Evolutionary conservation across 2,113 vertebrate genomes (phyloP).

Genomic region (Sterrhoptilus dennistouni): DNA sequence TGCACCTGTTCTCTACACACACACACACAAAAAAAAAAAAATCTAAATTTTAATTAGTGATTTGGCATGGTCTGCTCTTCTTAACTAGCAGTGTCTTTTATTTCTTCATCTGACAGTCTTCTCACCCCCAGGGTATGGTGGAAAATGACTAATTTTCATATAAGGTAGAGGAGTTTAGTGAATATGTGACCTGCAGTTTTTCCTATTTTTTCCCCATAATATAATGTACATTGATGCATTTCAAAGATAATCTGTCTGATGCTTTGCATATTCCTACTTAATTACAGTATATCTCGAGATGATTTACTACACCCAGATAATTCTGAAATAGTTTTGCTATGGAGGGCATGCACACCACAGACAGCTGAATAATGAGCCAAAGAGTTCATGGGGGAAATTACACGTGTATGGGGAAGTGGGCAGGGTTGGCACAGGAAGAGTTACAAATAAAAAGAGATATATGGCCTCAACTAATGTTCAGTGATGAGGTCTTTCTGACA

Average conservation of each 20-base stretch:
- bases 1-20: constrained; percentile 42
- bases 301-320: constrained; percentile 50
- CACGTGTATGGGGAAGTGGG: not conserved
- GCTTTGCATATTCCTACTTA: constrained; percentile 62
- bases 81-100: constrained; percentile 68
- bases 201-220: constrained; percentile 32
- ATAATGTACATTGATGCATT: constrained; percentile 59
- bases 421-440: not conserved
- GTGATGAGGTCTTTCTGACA: not conserved
- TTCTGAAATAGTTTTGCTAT: not conserved
- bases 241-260: constrained; percentile 64
- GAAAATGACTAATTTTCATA: constrained; percentile 63
- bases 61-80: constrained; percentile 69
- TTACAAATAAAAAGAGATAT: not conserved
- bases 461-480: not conserved
- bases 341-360: constrained; percentile 16
- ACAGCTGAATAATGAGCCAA: not conserved
- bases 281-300: constrained; percentile 51
- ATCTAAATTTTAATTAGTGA: constrained; percentile 66
- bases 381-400: not conserved
- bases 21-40: not conserved
- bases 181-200: constrained; percentile 55
- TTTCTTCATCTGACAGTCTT: constrained; percentile 62
- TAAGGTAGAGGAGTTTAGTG: constrained; percentile 50
- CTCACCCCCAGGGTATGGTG: constrained; percentile 31